phyloP scores from a whole-genome alignment of 2,797 vertebrate species.

The Orestias chungarensis region DNA sequence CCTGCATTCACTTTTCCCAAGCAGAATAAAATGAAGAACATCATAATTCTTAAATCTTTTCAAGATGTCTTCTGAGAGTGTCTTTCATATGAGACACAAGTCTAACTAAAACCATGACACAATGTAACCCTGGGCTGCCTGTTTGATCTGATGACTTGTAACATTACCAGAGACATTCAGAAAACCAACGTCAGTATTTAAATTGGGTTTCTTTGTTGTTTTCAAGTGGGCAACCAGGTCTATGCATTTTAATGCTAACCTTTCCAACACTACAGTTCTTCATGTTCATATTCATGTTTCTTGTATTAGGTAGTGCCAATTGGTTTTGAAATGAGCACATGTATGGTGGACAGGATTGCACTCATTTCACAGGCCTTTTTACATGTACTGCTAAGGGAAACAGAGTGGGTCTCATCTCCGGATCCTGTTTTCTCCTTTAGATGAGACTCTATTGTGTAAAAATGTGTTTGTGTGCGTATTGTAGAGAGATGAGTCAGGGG shows the following conservation, averaged over 20 bases:
- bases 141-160: background rate
- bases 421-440: slow-evolving; percentile 68
- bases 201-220: background rate
- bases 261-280: slow-evolving; percentile 17
- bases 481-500: slow-evolving; percentile 77
- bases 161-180: background rate
- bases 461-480: slow-evolving; percentile 49
- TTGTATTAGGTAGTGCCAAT: slow-evolving; percentile 22
- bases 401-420: slow-evolving; percentile 72
- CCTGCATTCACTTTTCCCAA: no score
- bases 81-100: no score
- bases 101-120: background rate
- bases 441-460: slow-evolving; percentile 60
- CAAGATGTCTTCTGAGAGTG: no score
- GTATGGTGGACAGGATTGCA: slow-evolving; percentile 32
- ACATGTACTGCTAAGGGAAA: slow-evolving; percentile 59
- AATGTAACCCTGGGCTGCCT: background rate
- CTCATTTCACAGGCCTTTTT: slow-evolving; percentile 60
- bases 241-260: background rate
- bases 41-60: no score
- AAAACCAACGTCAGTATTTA: background rate
- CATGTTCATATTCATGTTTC: slow-evolving; percentile 2
- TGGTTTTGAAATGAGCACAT: slow-evolving; percentile 39
- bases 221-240: background rate
- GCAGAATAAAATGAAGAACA: no score